Percentiles rank a stretch among this genome's conserved stretches.
phyloP scores from a whole-genome alignment of 2,888 invertebrate genomes.

The Meghimatium bilineatum region DNA sequence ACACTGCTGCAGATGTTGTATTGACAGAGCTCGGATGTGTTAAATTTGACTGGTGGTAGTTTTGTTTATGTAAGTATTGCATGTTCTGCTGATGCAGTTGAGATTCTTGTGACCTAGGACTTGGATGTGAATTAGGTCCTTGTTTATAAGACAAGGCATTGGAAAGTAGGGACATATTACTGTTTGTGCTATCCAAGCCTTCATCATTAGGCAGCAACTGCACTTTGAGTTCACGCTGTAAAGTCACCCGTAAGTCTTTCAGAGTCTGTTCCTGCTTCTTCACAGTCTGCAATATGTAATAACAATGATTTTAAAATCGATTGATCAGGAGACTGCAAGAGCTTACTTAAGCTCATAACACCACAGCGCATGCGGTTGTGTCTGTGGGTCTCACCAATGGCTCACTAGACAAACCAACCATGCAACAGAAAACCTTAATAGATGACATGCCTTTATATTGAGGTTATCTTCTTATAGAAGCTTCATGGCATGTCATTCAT shows the following conservation, averaged over 20 bases:
- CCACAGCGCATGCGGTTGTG: too few relatives aligned
- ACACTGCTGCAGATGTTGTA: background rate
- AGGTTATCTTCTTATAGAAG: too few relatives aligned
- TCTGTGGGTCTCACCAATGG: too few relatives aligned
- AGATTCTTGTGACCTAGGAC: background rate
- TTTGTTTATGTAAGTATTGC: background rate
- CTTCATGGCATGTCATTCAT: too few relatives aligned
- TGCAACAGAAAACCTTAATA: too few relatives aligned
- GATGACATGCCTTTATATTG: too few relatives aligned
- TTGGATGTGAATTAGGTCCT: background rate
- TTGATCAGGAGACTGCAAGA: too few relatives aligned
- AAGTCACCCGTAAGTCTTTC: conserved; percentile 92
- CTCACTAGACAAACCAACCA: too few relatives aligned
- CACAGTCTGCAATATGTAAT: conserved; percentile 78
- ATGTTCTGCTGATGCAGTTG: conserved; percentile 6
- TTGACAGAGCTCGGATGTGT: background rate
- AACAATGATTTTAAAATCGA: background rate
- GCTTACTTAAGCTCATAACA: too few relatives aligned
- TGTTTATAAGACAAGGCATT: background rate
- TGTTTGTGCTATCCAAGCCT: conserved; percentile 48
- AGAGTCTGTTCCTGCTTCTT: conserved; percentile 91
- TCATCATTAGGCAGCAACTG: conserved; percentile 77
- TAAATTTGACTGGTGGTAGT: background rate
- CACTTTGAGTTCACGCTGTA: conserved; percentile 87
- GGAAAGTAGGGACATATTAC: conserved; percentile 28